These are phyloP conservation scores for Rhinoderma darwinii DNA, from an alignment of 2,113 vertebrate species.

Conservation along the genomic window DNA sequence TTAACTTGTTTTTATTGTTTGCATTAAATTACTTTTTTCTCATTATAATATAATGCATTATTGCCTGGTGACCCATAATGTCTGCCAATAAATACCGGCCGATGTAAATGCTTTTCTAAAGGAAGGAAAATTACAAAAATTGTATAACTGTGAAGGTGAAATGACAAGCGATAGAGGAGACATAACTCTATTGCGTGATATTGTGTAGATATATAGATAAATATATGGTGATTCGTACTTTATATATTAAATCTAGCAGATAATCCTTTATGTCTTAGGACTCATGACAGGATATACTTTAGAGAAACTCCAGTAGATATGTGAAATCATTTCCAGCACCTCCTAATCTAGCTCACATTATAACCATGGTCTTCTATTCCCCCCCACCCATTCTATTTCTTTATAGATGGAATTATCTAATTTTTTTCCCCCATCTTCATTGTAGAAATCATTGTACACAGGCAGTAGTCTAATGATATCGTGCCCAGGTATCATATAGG, in stretches of 20 bases:
- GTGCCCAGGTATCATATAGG: too few relatives aligned
- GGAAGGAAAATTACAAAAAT: not conserved
- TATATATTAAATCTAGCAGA: not conserved
- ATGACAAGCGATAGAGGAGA: not conserved
- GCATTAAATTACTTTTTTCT: slow-evolving; percentile 46
- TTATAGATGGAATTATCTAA: too few relatives aligned
- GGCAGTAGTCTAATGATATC: too few relatives aligned
- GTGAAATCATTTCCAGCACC: too few relatives aligned
- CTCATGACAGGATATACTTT: not conserved
- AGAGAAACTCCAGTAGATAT: too few relatives aligned
- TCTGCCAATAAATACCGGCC: slow-evolving; percentile 30
- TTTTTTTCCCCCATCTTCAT: too few relatives aligned
- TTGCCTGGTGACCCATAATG: slow-evolving; percentile 43
- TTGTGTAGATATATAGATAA: not conserved
- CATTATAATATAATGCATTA: slow-evolving; percentile 47
- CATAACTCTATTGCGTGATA: not conserved
- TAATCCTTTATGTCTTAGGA: not conserved
- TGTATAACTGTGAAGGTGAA: not conserved
- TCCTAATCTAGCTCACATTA: too few relatives aligned
- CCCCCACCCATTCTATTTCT: too few relatives aligned
- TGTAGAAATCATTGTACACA: too few relatives aligned
- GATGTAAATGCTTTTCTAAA: slow-evolving; percentile 14
- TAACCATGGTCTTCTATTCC: too few relatives aligned
- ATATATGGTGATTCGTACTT: not conserved
- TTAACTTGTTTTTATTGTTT: slow-evolving; percentile 49